Evolutionary conservation across 1,140 invertebrate species (phyloP), one percentile per base, ranked within the genome.

Genomic region (Drosophila lowei): DNA sequence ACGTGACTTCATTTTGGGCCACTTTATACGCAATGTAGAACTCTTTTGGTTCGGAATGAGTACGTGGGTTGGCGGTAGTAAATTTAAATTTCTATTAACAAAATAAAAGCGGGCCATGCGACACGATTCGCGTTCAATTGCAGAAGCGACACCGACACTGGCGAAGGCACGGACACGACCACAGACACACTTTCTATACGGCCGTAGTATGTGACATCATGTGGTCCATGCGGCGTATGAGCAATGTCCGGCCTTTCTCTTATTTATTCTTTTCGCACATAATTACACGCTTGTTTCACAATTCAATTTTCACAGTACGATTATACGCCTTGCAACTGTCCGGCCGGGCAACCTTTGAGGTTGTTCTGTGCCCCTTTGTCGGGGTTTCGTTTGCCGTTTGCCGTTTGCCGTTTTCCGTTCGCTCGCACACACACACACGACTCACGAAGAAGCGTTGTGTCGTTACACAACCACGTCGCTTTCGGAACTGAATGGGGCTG

Each of bases 381-480:
- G 34, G 34, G 9, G 34, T 38, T 38, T 38, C 11, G 34, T 38
- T 38, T 13, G 34, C 34, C 34, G 28, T 21, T 50, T 54, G 63
- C 44, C 70, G 70, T 56, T 72, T 9, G 30, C 3, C 34, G 28
- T n/a, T 50, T 54, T 72, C 49, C 68, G 70, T 56, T 72, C 21
- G 21, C 43, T 6, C 62, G 41, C 55, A 46, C 63, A 52, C 62
- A 41, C 64, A 71, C 54, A 56, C 70, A 65, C 49, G 50, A 71
- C 72, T 67, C 65, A 49, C 49, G 50, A 62, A 46, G 18, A 44
- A 57, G 48, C 34, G 44, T 58, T 44, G 65, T 76, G 86, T 89
- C 86, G 86, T 90, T 90, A 90, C 68, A 90, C 86, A 90, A 90
- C 81, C 86, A 90, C 86, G 86, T 90, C 88, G 86, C 76, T 72